Conservation (phyloP, 2,888 invertebrate genomes). For the Pimpla rufipes region DNA sequence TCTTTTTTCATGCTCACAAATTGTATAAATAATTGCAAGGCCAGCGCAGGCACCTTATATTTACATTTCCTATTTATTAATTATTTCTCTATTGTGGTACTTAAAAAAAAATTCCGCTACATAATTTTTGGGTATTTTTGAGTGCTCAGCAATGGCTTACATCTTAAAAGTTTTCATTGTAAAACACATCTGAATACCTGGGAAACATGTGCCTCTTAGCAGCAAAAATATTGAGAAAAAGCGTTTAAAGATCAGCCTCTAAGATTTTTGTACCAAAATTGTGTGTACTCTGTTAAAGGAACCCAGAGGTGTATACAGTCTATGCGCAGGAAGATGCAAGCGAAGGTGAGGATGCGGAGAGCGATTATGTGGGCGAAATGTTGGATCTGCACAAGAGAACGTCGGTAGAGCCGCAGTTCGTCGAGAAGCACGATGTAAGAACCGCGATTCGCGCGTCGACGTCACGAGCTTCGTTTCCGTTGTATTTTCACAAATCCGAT, state of each 20-base stretch:
- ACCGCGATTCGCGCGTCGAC: background rate
- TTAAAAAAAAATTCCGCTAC: too few relatives aligned
- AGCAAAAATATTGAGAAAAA: background rate
- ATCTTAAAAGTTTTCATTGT: too few relatives aligned
- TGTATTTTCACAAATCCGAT: background rate
- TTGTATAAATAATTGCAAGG: too few relatives aligned
- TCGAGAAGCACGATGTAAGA: conserved; percentile 82
- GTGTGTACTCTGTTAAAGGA: conserved; percentile 72
- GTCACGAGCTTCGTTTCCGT: background rate
- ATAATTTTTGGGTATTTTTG: too few relatives aligned
- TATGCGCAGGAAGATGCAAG: conserved; percentile 85
- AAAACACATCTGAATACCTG: too few relatives aligned
- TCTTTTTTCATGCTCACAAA: too few relatives aligned
- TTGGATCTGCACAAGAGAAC: conserved; percentile 78
- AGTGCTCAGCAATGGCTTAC: too few relatives aligned
- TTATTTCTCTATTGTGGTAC: too few relatives aligned
- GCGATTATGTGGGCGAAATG: conserved; percentile 81
- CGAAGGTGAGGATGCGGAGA: conserved; percentile 80
- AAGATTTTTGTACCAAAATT: background rate
- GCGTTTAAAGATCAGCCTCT: background rate
- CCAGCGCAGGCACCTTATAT: too few relatives aligned
- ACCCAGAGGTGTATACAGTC: conserved; percentile 80
- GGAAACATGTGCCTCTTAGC: too few relatives aligned
- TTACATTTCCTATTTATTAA: too few relatives aligned
- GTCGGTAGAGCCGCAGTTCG: conserved; percentile 78